A percentile compares a stretch with the other conserved stretches of the same genome.
These are phyloP conservation scores for Sebastiscus albofasciatus DNA, from an alignment of 2,797 vertebrate species.

Conservation along the genomic window DNA sequence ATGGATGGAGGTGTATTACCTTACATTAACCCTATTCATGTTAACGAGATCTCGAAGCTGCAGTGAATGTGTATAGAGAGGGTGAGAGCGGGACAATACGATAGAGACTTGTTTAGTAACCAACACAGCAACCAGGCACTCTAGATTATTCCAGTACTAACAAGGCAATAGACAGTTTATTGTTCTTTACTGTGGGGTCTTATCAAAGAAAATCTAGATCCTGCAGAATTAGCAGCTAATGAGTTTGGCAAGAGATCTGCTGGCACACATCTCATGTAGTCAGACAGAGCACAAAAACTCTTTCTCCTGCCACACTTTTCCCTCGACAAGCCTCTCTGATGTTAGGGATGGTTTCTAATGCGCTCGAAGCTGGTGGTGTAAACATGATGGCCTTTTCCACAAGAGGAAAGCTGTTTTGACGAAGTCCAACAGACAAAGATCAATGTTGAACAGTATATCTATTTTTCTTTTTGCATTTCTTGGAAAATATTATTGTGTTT, in stretches of 20 bases:
- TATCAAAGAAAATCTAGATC: conserved; percentile 61
- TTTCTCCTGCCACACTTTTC: conserved; percentile 21
- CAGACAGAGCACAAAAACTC: conserved; percentile 30
- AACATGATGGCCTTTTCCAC: neutral
- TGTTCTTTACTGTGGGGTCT: conserved; percentile 21
- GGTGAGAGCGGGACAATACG: conserved; percentile 21
- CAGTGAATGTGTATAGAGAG: conserved; percentile 33
- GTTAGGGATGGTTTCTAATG: conserved; percentile 2
- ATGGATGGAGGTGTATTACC: conserved; percentile 66
- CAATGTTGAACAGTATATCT: neutral
- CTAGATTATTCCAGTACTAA: conserved; percentile 13
- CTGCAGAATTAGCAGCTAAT: conserved; percentile 56
- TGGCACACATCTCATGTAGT: conserved; percentile 46
- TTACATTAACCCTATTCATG: conserved; percentile 70
- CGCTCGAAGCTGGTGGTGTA: neutral
- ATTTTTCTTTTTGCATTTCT: neutral
- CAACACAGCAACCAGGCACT: conserved; percentile 18
- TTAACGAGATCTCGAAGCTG: conserved; percentile 38
- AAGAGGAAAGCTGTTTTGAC: neutral
- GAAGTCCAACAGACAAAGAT: neutral
- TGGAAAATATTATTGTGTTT: neutral
- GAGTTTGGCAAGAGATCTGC: conserved; percentile 50
- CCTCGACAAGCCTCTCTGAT: conserved; percentile 7
- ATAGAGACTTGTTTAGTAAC: conserved; percentile 21
- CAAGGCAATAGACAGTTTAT: neutral